These are phyloP conservation scores for Lipophrys pholis DNA, from an alignment of 2,113 vertebrate species.

Conservation along the genomic window DNA sequence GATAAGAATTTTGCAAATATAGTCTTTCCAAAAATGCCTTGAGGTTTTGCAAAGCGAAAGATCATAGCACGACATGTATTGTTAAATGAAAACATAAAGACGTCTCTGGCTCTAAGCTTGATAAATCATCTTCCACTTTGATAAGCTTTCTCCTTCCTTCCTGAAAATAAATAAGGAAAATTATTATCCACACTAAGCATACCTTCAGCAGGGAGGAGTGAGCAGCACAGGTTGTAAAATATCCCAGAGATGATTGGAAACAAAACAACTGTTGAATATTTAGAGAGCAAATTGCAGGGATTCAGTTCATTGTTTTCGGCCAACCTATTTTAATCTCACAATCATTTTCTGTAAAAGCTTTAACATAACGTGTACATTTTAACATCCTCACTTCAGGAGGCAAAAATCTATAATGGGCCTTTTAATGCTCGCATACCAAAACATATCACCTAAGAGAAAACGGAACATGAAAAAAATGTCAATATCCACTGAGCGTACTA, in stretches of 20 bases:
- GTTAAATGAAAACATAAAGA: too few species aligned
- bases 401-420: neutral
- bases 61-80: too few species aligned
- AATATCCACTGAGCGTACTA: constrained; percentile 22
- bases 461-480: constrained; percentile 23
- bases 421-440: too few species aligned
- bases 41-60: neutral
- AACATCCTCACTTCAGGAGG: constrained; percentile 5
- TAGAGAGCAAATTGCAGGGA: constrained; percentile 1
- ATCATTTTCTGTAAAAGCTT: neutral
- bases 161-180: constrained; percentile 5
- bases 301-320: neutral
- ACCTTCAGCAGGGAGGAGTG: constrained; percentile 16
- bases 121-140: constrained; percentile 13
- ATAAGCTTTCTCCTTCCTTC: constrained; percentile 18
- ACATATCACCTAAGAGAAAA: too few species aligned
- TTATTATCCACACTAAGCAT: constrained; percentile 13
- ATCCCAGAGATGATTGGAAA: too few species aligned
- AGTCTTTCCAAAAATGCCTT: neutral
- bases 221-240: neutral
- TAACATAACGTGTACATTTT: too few species aligned
- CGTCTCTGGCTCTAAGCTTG: neutral
- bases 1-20: constrained; percentile 12
- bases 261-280: neutral
- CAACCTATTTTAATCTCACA: neutral